phyloP scores from a whole-genome alignment of 2,888 invertebrate genomes.

The Barypeithes pellucidus region DNA sequence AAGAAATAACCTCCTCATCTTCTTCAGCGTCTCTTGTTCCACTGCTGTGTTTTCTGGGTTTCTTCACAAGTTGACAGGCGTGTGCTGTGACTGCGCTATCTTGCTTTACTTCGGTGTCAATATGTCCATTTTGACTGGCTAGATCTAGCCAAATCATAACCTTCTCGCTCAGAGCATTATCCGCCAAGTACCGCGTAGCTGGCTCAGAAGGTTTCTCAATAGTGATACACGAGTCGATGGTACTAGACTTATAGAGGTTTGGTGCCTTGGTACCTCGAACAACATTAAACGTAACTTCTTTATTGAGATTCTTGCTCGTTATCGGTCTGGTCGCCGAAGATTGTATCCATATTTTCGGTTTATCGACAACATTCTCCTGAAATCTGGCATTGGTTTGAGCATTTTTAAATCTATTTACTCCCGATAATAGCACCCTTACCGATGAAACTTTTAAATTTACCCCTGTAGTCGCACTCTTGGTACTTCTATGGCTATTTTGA shows the following conservation, averaged over 20 bases:
- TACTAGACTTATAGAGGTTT: slow-evolving; percentile 21
- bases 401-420: slow-evolving; percentile 51
- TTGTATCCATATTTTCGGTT: slow-evolving; percentile 29
- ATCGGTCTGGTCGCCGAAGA: neutral
- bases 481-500: slow-evolving; percentile 42
- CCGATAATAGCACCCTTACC: slow-evolving; percentile 59
- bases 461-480: slow-evolving; percentile 50
- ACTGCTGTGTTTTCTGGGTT: neutral
- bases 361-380: slow-evolving; percentile 15
- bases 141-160: slow-evolving; percentile 87
- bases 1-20: slow-evolving; percentile 6
- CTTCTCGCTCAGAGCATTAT: slow-evolving; percentile 77
- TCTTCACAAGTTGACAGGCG: slow-evolving; percentile 9
- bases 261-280: slow-evolving; percentile 31
- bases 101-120: slow-evolving; percentile 19
- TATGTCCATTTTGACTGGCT: slow-evolving; percentile 70
- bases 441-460: slow-evolving; percentile 61
- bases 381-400: neutral
- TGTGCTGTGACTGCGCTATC: slow-evolving; percentile 25
- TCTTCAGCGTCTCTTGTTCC: neutral
- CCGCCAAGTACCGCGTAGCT: neutral
- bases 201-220: slow-evolving; percentile 4
- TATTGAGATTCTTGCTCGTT: slow-evolving; percentile 56
- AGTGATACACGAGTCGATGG: slow-evolving; percentile 18
- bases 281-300: slow-evolving; percentile 55